Base-by-base conservation (phyloP, 2,888 invertebrate species). In the Catocala nupta region DNA sequence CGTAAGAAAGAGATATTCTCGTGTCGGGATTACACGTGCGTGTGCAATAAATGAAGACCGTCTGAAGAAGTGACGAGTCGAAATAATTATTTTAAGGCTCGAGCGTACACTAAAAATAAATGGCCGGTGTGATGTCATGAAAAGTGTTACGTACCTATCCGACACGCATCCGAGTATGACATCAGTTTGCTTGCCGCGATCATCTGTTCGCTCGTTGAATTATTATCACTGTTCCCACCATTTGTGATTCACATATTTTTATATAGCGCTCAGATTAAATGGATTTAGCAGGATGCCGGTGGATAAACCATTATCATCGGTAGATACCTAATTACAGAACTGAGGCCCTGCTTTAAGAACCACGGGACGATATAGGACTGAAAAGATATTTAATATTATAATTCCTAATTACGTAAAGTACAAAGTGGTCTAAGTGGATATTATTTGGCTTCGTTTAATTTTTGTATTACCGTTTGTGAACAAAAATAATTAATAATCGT, bases 101-200 rank as follows among this genome's bases (percentile, higher is more conserved):
- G 87, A 88, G 86, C 88, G 81, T 87, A 81, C 82, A 83, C 89
- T 88, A 90, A 91, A 90, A 89, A 91, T 92, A 92, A 88, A 68
- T 87, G 85, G 84, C 77, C 81, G 77, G 83, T 91, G 91, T 93
- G 93, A 93, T 92, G 93, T 93, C 92, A 93, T 89, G 84, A 89
- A 88, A 86, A 77, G 87, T 89, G 89, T 91, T 90, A 89, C 92
- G 90, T 89, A 90, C 84, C 82, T 79, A 78, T 75, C 79, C 73
- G 77, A 89, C 87, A 89, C 90, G 88, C 87, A 88, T 86, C 81
- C 74, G 84, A 81, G 84, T 90, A 91, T 92, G 93, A 92, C 93
- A 93, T 93, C 92, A 93, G 90, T 85, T 83, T 71, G 71, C 80
- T 82, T 77, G 83, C 82, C 77, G 78, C 85, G 81, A 86, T 88